These are phyloP conservation scores for Portevinia maculata DNA, from an alignment of 2,888 invertebrate genomes.

Conservation along the genomic window DNA sequence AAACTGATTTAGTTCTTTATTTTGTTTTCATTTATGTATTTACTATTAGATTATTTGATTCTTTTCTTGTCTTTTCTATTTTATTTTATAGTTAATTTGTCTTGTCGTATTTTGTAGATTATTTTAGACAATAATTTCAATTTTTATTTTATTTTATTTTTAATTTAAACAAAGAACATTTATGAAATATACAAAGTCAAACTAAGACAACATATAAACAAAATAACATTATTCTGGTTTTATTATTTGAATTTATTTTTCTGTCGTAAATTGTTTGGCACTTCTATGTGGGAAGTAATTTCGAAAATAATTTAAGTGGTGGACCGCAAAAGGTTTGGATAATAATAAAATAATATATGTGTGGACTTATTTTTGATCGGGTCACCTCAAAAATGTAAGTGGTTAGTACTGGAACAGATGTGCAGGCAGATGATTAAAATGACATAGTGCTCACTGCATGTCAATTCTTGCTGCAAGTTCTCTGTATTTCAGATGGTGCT, in stretches of 20 bases:
- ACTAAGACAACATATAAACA: slow-evolving; percentile 65
- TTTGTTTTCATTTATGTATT: slow-evolving; percentile 20
- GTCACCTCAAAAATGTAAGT: too few relatives aligned
- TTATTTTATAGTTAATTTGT: slow-evolving; percentile 59
- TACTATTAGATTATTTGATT: neutral
- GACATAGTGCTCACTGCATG: too few relatives aligned
- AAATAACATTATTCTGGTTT: slow-evolving; percentile 44
- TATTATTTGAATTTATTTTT: slow-evolving; percentile 21
- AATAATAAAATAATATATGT: too few relatives aligned
- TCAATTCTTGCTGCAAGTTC: too few relatives aligned
- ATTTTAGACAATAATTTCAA: slow-evolving; percentile 51
- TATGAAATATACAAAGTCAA: slow-evolving; percentile 73
- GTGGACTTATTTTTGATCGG: too few relatives aligned
- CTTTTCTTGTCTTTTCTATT: slow-evolving; percentile 15
- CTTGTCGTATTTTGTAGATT: slow-evolving; percentile 61
- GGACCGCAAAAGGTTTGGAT: neutral
- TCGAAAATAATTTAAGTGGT: neutral
- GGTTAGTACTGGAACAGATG: too few relatives aligned
- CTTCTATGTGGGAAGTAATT: neutral
- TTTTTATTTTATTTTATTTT: slow-evolving; percentile 48
- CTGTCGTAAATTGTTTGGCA: neutral
- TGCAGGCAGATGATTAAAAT: too few relatives aligned
- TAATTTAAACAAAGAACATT: slow-evolving; percentile 69
- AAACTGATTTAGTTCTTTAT: slow-evolving; percentile 63
- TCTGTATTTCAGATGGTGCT: too few relatives aligned